These are phyloP conservation scores for Yasuhikotakia modesta DNA, from an alignment of 2,797 vertebrate species.

Conservation along the genomic window DNA sequence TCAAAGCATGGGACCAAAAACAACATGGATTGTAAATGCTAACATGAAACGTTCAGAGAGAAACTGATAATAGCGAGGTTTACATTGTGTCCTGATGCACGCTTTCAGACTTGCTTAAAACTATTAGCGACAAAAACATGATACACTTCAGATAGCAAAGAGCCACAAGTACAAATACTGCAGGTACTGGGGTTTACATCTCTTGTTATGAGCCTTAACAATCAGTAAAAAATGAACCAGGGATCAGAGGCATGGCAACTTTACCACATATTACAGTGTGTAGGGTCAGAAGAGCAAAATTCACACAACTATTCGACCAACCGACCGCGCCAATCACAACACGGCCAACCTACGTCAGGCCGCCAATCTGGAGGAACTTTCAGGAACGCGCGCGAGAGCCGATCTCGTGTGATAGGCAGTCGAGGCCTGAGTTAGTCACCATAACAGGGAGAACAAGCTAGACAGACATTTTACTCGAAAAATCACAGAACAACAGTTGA, in stretches of 20 bases:
- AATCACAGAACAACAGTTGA: constrained; percentile 82
- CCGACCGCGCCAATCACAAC: too few relatives aligned
- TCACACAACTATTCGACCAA: neutral
- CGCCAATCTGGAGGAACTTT: constrained; percentile 60
- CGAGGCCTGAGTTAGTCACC: constrained; percentile 80
- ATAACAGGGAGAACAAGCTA: constrained; percentile 81
- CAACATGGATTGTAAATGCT: constrained; percentile 51
- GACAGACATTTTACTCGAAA: constrained; percentile 78
- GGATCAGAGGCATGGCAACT: constrained; percentile 39
- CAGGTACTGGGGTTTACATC: constrained; percentile 59
- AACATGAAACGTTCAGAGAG: constrained; percentile 39
- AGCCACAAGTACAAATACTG: constrained; percentile 63
- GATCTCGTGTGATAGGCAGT: constrained; percentile 82
- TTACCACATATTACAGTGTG: constrained; percentile 53
- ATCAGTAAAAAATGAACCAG: constrained; percentile 42
- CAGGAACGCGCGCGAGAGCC: constrained; percentile 66
- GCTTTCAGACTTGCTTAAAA: constrained; percentile 59
- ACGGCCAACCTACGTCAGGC: neutral
- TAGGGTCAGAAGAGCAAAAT: constrained; percentile 47
- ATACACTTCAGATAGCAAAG: constrained; percentile 58
- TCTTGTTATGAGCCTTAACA: constrained; percentile 41
- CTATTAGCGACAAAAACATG: constrained; percentile 61
- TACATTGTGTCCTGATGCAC: constrained; percentile 58
- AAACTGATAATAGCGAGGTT: constrained; percentile 48
- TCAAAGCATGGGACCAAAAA: neutral